These are phyloP conservation scores for Typhlichthys eigenmanni DNA, from an alignment of 2,797 vertebrate species.

Conservation along the genomic window DNA sequence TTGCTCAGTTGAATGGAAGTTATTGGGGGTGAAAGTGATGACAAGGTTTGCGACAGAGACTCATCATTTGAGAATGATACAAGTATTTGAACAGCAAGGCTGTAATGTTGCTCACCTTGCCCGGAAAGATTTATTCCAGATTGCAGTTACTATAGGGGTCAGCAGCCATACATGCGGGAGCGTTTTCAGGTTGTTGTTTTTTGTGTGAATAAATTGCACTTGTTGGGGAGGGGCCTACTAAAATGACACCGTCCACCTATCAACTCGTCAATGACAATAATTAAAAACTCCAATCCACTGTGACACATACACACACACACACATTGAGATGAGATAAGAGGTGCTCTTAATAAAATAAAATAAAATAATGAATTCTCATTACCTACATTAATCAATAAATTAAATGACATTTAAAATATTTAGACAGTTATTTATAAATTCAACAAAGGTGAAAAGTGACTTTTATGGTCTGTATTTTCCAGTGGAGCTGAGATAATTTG, in stretches of 20 bases:
- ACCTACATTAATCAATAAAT: no score
- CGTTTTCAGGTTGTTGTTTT: slow-evolving; percentile 49
- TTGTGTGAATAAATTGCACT: slow-evolving; percentile 45
- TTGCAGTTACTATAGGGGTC: slow-evolving; percentile 79
- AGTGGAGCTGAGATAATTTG: no score
- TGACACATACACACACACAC: no score
- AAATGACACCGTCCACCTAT: slow-evolving; percentile 22
- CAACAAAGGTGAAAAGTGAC: not conserved
- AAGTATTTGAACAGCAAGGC: slow-evolving; percentile 86
- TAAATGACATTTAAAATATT: no score
- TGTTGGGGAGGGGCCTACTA: slow-evolving; percentile 23
- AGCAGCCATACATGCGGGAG: slow-evolving; percentile 77
- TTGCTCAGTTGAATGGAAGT: slow-evolving; percentile 86
- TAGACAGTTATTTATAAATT: not conserved
- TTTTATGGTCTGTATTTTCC: no score
- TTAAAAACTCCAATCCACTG: not conserved
- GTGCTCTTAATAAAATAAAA: no score
- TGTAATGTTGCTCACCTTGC: slow-evolving; percentile 79
- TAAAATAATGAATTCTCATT: no score
- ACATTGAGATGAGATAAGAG: no score
- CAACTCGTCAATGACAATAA: slow-evolving; percentile 11
- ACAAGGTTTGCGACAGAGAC: slow-evolving; percentile 89
- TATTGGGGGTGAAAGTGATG: slow-evolving; percentile 87
- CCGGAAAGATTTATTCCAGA: slow-evolving; percentile 78
- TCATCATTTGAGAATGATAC: slow-evolving; percentile 89